Base-by-base conservation (phyloP, 2,797 vertebrate species). In the Clarias pachynema region DNA sequence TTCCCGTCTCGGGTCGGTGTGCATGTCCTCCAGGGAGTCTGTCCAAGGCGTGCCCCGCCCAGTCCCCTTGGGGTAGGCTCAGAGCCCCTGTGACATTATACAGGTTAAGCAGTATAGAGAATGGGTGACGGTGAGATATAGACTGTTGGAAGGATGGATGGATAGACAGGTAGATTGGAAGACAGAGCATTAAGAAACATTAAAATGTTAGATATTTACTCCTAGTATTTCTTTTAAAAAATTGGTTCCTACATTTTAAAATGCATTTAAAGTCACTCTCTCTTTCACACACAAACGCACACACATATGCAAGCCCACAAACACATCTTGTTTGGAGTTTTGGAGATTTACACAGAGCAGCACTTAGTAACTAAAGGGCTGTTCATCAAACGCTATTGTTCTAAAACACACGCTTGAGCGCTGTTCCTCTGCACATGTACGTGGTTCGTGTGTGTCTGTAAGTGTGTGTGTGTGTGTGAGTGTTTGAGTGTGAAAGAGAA, bases 331-430 rank as follows among this genome's bases (percentile, higher is more conserved):
- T 83, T 86, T 86, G 77, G 62, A 82, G 63, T 70, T 85, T 75
- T 85, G 56, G 44, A 68, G 79, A 69, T n/a, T 74, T 59, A 31
- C 66, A 66, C n/a, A 60, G 60, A 73, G 66, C 59, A 79, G 49
- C 59, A 83, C 81, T 86, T 72, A 72, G 73, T 79, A 26, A 72
- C 81, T 79, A 83, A 69, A 86, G 66, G 62, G 59, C 57, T 65
- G 72, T 83, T 86, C 74, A 86, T 86, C 85, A 86, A 83, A 83
- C 40, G 57, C 66, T 57, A 83, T 84, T 86, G 85, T 86, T 84
- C 75, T 73, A 63, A 86, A 83, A 73, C 49, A 73, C 66, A 79
- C 57, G 8, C 78, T 60, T 68, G 26, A 86, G 72, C 26, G 26
- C 20, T 74, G 16, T 44, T 68, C 57, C 73, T 70, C 56, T 60